These are phyloP conservation scores for Pseudomugil tenellus DNA, from an alignment of 2,797 vertebrate genomes.

Conservation along the genomic window DNA sequence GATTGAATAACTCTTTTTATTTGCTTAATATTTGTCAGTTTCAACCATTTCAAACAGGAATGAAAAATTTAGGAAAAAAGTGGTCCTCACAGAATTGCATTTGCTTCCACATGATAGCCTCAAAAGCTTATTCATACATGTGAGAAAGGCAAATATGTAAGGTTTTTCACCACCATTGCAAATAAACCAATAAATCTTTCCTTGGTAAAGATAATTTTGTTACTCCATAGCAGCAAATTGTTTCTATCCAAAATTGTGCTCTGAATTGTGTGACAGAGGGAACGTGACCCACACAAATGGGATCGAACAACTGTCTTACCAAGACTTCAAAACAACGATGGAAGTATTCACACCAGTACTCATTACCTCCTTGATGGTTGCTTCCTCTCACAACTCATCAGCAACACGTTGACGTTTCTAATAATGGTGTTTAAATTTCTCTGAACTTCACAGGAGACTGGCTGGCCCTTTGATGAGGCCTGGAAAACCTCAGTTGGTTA, in stretches of 20 bases:
- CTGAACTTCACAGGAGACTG: slow-evolving; percentile 35
- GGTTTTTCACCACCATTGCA: not conserved
- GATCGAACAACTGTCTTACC: not conserved
- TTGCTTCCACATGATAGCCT: not conserved
- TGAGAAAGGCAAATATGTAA: not conserved
- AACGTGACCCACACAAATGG: slow-evolving; percentile 1
- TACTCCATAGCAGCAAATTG: not conserved
- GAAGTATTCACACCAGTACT: slow-evolving; percentile 34
- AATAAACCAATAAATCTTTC: not conserved
- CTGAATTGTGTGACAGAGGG: not conserved
- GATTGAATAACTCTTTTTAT: too few species aligned
- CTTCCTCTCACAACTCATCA: slow-evolving; percentile 35
- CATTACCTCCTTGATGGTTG: not conserved
- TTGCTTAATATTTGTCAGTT: not conserved
- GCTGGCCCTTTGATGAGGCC: slow-evolving; percentile 52
- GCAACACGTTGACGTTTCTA: not conserved
- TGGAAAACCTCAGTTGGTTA: slow-evolving; percentile 14
- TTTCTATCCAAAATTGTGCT: not conserved
- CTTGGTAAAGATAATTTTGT: fast-evolving
- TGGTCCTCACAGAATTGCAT: not conserved
- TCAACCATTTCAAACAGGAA: not conserved
- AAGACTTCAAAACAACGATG: slow-evolving; percentile 11
- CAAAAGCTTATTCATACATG: not conserved
- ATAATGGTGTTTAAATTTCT: slow-evolving; percentile 45
- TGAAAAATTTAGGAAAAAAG: not conserved